These are phyloP conservation scores for Idaea dimidiata DNA, from an alignment of 2,888 invertebrate species.

Conservation along the genomic window DNA sequence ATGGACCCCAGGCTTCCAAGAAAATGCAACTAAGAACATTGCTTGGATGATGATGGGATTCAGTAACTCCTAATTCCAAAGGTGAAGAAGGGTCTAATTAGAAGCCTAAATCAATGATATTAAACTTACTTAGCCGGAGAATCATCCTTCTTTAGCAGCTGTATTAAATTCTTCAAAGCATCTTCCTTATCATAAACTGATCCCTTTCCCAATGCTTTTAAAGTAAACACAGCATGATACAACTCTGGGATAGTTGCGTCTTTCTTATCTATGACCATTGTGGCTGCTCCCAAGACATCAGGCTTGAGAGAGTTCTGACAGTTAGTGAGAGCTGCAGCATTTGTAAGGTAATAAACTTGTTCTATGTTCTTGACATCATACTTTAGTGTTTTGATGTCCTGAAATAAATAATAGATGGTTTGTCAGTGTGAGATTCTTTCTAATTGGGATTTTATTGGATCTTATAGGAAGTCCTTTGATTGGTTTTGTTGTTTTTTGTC, in stretches of 20 bases:
- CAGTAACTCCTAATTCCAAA: no score
- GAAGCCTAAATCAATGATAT: background rate
- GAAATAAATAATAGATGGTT: constrained; percentile 20
- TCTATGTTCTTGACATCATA: constrained; percentile 70
- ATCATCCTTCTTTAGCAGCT: constrained; percentile 92
- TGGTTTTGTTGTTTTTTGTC: no score
- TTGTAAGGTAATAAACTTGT: constrained; percentile 84
- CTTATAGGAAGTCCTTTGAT: background rate
- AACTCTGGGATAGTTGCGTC: constrained; percentile 85
- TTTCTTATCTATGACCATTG: constrained; percentile 83
- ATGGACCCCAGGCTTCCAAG: no score
- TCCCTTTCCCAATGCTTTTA: constrained; percentile 84
- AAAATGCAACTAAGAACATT: no score
- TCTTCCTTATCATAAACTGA: constrained; percentile 83
- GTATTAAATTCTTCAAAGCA: constrained; percentile 86
- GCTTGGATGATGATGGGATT: no score
- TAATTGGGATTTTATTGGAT: background rate
- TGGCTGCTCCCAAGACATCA: constrained; percentile 70
- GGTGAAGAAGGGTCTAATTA: background rate
- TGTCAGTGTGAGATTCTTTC: background rate
- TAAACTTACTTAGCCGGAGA: constrained; percentile 83
- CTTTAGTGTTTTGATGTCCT: constrained; percentile 59
- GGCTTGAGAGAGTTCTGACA: constrained; percentile 77
- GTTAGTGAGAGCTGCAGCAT: constrained; percentile 81
- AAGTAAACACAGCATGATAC: constrained; percentile 86